A percentile compares a stretch with the other conserved stretches of the same genome.
Conservation (phyloP, 2,113 vertebrate species). For the human (Homo sapiens) region DNA sequence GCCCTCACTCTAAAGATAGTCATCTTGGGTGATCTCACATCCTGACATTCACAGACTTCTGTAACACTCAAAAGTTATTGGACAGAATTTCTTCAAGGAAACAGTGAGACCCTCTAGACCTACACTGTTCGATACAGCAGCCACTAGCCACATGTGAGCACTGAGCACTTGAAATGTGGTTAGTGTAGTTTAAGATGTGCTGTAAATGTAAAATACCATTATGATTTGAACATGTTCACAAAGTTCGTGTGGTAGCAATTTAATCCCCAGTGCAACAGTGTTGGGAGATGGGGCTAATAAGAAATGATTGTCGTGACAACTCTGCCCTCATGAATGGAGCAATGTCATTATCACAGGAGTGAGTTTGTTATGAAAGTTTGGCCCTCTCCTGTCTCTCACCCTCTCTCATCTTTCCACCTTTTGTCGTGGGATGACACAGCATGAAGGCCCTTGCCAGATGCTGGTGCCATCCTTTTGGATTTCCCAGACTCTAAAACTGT, state of each 20-base stretch:
- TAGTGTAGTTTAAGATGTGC: not conserved
- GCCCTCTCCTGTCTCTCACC: not conserved
- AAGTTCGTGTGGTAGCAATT: not conserved
- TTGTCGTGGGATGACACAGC: not conserved
- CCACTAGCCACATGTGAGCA: not conserved
- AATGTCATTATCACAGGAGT: not conserved
- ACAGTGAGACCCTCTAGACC: not conserved
- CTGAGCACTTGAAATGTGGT: not conserved
- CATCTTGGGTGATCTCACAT: not conserved
- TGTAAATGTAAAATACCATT: not conserved
- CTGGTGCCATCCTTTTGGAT: not conserved
- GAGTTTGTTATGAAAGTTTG: not conserved
- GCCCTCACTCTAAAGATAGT: not conserved
- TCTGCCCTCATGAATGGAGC: not conserved
- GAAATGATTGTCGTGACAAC: not conserved
- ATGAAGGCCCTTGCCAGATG: not conserved
- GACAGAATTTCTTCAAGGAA: not conserved
- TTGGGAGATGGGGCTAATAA: not conserved
- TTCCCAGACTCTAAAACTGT: not conserved
- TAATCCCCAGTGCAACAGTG: not conserved
- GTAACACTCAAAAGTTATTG: not conserved
- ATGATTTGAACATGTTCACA: not conserved
- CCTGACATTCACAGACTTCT: not conserved
- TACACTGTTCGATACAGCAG: not conserved
- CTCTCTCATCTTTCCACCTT: not conserved